phyloP scores from a whole-genome alignment of 2,113 vertebrate genomes.

The Rattus rattus region DNA sequence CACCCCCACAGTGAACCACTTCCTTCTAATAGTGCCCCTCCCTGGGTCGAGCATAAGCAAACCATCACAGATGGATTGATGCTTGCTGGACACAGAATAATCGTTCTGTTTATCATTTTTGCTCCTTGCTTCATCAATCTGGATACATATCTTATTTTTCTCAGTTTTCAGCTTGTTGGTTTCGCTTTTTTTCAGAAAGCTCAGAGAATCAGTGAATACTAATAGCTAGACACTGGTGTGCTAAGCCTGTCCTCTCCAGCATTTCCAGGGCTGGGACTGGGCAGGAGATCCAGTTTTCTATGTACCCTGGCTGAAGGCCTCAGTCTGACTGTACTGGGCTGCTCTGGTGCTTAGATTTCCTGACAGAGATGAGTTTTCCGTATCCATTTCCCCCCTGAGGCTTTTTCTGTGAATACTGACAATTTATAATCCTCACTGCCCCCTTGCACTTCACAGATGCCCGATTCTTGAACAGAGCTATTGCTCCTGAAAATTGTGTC shows the following conservation, averaged over 20 bases:
- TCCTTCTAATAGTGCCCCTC: too few species aligned
- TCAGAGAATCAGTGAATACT: neutral
- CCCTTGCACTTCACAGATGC: too few species aligned
- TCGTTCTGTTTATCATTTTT: slow-evolving; percentile 32
- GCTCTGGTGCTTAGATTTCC: neutral
- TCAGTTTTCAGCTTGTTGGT: neutral
- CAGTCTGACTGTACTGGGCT: neutral
- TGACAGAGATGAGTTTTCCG: neutral
- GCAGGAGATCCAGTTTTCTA: neutral
- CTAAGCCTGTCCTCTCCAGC: neutral
- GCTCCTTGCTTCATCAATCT: slow-evolving; percentile 32
- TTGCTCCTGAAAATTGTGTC: neutral
- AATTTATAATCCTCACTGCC: accelerated
- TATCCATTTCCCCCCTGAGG: neutral
- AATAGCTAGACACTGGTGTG: neutral
- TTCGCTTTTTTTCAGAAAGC: slow-evolving; percentile 33
- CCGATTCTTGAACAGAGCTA: neutral
- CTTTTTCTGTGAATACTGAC: neutral
- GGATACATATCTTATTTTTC: slow-evolving; percentile 7
- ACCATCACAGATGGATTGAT: slow-evolving; percentile 9
- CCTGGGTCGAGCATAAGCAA: too few species aligned
- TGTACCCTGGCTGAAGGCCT: neutral
- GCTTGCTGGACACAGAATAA: slow-evolving; percentile 36
- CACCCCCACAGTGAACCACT: too few species aligned
- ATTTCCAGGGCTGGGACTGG: neutral